Conservation (phyloP, 1,140 invertebrate species). For the Bradysia coprophila region DNA sequence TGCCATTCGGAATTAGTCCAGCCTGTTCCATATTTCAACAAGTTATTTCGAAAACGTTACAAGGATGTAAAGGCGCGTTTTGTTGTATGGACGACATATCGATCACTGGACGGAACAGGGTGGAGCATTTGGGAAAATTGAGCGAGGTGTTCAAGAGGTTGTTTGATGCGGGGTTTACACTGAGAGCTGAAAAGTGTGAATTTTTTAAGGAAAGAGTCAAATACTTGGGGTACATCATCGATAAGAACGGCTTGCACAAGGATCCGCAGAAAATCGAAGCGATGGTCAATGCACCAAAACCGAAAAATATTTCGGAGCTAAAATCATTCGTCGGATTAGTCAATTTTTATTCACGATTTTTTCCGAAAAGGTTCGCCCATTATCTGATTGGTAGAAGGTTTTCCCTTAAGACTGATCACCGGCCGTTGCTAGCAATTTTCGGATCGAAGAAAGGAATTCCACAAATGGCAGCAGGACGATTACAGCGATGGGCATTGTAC, state of each 20-base stretch:
- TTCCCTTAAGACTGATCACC: conserved; percentile 27
- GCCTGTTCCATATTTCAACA: conserved; percentile 17
- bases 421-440: no score
- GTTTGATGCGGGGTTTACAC: conserved; percentile 7
- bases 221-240: conserved; percentile 18
- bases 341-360: conserved; percentile 12
- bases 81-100: conserved; percentile 14
- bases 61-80: conserved; percentile 6
- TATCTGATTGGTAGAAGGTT: no score
- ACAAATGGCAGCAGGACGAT: conserved; percentile 12
- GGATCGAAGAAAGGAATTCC: conserved; percentile 14
- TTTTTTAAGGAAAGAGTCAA: conserved; percentile 16
- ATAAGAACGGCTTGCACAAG: conserved; percentile 11
- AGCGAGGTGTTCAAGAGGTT: conserved; percentile 6
- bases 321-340: conserved; percentile 11
- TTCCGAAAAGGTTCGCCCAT: no score
- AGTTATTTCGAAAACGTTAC: conserved; percentile 12
- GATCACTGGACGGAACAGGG: conserved; percentile 7
- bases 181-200: conserved; percentile 12
- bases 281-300: conserved; percentile 9
- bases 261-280: conserved; percentile 8
- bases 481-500: conserved; percentile 20
- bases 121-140: conserved; percentile 9
- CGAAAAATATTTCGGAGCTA: conserved; percentile 10
- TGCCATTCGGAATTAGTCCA: conserved; percentile 13